These are phyloP conservation scores for Sclerurus mexicanus DNA, from an alignment of 2,113 vertebrate species.

Conservation along the genomic window DNA sequence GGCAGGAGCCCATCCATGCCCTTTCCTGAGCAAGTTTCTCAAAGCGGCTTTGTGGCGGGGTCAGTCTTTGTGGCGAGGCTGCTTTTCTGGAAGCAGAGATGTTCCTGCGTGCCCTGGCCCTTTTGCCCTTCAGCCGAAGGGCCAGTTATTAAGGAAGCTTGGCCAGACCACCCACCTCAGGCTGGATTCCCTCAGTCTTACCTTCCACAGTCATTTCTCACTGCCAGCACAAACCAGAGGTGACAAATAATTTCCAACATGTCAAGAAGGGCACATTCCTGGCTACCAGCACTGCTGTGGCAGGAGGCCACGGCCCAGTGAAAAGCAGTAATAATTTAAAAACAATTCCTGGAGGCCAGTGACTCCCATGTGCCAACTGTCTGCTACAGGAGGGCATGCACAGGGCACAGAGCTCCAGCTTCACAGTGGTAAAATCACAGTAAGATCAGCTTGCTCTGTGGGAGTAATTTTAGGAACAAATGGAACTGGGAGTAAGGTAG, in stretches of 20 bases:
- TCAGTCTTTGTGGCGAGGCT: neutral
- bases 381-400: neutral
- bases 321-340: neutral
- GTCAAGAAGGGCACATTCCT: neutral
- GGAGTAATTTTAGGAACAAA: neutral
- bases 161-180: neutral
- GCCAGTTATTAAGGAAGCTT: neutral
- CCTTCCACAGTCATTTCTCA: neutral
- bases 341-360: neutral
- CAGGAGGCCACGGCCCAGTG: neutral
- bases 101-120: neutral
- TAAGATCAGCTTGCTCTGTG: neutral
- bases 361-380: neutral
- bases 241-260: neutral
- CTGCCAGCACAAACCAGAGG: neutral
- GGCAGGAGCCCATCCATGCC: neutral
- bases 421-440: rapidly evolving
- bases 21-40: neutral
- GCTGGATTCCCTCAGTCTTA: neutral
- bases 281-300: neutral
- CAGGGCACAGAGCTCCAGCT: neutral
- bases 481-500: neutral
- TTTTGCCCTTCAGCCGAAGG: neutral
- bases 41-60: neutral
- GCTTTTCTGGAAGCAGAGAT: neutral